These are phyloP conservation scores for Drosophila persimilis DNA, from an alignment of 1,140 invertebrate genomes.

Conservation along the genomic window DNA sequence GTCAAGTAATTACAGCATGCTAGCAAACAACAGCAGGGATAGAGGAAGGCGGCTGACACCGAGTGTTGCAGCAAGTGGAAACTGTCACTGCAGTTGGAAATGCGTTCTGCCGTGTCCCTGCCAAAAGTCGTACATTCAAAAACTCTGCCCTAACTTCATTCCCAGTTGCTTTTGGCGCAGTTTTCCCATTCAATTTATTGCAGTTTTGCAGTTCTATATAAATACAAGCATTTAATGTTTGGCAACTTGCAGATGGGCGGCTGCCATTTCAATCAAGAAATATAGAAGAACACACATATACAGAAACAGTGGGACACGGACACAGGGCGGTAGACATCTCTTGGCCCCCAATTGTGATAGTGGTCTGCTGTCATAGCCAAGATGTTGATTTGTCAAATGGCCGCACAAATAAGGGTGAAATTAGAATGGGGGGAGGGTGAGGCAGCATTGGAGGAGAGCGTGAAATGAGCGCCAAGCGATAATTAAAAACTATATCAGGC, in stretches of 20 bases:
- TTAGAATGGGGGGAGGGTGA: slow-evolving; percentile 2
- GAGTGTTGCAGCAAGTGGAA: slow-evolving; percentile 15
- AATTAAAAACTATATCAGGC: slow-evolving; percentile 54
- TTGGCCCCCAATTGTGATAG: slow-evolving; percentile 49
- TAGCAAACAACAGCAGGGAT: slow-evolving; percentile 9
- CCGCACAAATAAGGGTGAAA: slow-evolving; percentile 36
- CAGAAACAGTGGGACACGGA: slow-evolving; percentile 17
- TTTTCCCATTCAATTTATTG: slow-evolving; percentile 33
- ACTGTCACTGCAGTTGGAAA: slow-evolving; percentile 28
- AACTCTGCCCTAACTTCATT: slow-evolving; percentile 13
- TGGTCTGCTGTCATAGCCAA: slow-evolving; percentile 7
- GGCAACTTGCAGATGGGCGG: slow-evolving; percentile 42
- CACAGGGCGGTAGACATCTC: slow-evolving; percentile 39
- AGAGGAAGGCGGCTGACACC: background rate
- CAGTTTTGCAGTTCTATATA: slow-evolving; percentile 14
- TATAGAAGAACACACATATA: background rate
- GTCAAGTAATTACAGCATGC: slow-evolving; percentile 47
- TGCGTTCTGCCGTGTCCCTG: background rate
- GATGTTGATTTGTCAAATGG: slow-evolving; percentile 62
- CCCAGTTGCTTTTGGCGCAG: slow-evolving; percentile 17
- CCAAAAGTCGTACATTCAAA: slow-evolving; percentile 2
- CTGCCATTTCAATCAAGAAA: slow-evolving; percentile 41
- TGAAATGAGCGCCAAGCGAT: slow-evolving; percentile 32
- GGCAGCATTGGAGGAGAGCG: background rate
- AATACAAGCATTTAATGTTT: slow-evolving; percentile 12